phyloP scores from a whole-genome alignment of 2,113 vertebrate genomes.

The Oceanodroma tethys region DNA sequence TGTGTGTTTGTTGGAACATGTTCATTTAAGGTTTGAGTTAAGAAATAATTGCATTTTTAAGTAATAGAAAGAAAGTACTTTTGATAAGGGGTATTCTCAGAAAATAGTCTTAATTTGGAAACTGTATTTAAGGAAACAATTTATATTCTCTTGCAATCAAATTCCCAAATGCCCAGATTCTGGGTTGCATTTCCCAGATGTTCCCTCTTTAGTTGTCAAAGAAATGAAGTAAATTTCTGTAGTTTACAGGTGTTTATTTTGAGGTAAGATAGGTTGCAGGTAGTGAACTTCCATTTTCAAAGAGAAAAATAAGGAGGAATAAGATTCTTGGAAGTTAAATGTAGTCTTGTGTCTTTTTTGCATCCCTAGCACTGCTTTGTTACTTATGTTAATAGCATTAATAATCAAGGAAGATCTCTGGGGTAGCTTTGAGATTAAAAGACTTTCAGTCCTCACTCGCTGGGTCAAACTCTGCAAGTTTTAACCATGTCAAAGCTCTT shows the following conservation, averaged over 20 bases:
- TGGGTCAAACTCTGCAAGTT: neutral
- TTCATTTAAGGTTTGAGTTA: neutral
- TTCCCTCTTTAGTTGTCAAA: constrained; percentile 14
- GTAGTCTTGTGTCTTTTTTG: neutral
- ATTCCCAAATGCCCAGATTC: neutral
- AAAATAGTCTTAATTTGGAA: neutral
- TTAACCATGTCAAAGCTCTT: neutral
- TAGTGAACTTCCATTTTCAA: neutral
- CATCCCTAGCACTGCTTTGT: neutral
- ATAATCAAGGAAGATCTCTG: neutral
- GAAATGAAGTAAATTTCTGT: neutral
- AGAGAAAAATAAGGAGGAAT: neutral
- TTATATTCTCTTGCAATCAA: neutral
- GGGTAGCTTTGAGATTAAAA: neutral
- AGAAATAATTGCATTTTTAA: neutral
- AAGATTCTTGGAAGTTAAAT: neutral
- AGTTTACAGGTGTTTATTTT: constrained; percentile 3
- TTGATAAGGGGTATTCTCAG: neutral
- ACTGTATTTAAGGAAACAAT: neutral
- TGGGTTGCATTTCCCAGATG: constrained; percentile 1
- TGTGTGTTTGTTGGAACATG: neutral
- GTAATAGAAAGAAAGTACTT: neutral
- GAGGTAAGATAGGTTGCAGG: neutral
- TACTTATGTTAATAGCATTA: neutral
- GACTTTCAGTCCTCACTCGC: neutral